Percentiles rank a stretch among this genome's conserved stretches.
phyloP scores from a whole-genome alignment of 2,888 invertebrate genomes.

The Trimorus sp. region DNA sequence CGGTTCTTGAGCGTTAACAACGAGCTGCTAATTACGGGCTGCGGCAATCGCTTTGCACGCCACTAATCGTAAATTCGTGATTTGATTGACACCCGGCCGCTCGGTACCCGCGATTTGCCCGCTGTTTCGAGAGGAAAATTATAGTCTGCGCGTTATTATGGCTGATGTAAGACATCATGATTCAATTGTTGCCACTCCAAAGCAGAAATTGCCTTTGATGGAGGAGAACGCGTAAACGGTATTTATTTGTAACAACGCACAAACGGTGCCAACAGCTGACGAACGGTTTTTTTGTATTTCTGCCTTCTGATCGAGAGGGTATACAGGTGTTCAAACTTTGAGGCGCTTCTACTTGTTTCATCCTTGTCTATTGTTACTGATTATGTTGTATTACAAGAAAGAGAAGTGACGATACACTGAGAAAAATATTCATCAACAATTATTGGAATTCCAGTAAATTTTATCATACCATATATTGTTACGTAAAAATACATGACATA shows the following conservation, averaged over 20 bases:
- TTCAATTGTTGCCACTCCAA: constrained; percentile 36
- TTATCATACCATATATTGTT: too few relatives aligned
- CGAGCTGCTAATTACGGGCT: constrained; percentile 40
- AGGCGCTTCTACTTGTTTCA: too few relatives aligned
- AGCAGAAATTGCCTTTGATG: constrained; percentile 40
- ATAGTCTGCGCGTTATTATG: constrained; percentile 27
- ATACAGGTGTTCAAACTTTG: too few relatives aligned
- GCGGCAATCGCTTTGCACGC: constrained; percentile 28
- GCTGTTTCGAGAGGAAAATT: constrained; percentile 35
- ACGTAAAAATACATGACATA: too few relatives aligned
- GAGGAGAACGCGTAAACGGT: constrained; percentile 23
- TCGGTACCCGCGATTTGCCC: constrained; percentile 30
- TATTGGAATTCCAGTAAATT: too few relatives aligned
- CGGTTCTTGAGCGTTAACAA: constrained; percentile 37
- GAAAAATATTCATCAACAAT: too few relatives aligned
- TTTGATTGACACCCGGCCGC: constrained; percentile 33
- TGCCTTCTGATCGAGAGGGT: too few relatives aligned
- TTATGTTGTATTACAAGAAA: too few relatives aligned
- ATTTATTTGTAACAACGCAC: constrained; percentile 11
- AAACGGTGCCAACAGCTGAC: neutral
- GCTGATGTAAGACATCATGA: constrained; percentile 47
- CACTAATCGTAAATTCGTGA: constrained; percentile 43
- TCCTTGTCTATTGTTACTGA: too few relatives aligned
- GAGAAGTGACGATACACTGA: too few relatives aligned
- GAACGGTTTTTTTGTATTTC: neutral